Conservation (phyloP, 2,888 invertebrate species). For the Geotrupes spiniger region DNA sequence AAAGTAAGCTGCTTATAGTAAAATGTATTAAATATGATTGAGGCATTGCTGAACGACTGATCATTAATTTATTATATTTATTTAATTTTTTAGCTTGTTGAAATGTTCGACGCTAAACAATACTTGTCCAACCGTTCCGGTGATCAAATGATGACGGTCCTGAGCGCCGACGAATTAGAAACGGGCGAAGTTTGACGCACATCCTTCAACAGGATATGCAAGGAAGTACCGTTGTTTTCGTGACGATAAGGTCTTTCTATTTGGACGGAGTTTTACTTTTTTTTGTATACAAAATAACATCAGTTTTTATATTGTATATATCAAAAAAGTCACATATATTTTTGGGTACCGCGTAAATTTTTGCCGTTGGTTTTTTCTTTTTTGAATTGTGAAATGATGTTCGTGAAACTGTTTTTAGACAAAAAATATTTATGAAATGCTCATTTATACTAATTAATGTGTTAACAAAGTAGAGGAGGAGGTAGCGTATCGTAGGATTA, state of each 20-base stretch:
- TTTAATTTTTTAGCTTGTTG: constrained; percentile 41
- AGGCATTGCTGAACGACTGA: too few species aligned
- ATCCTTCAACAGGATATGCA: constrained; percentile 10
- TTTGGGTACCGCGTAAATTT: constrained; percentile 11
- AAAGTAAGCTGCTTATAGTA: constrained; percentile 47
- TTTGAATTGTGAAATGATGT: too few species aligned
- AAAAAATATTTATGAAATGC: too few species aligned
- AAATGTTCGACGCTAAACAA: constrained; percentile 47
- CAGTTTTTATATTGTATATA: constrained; percentile 16
- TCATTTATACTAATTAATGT: too few species aligned
- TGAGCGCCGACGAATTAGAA: constrained; percentile 37
- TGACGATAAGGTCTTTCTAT: background rate
- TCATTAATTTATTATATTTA: too few species aligned
- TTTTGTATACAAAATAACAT: constrained; percentile 16
- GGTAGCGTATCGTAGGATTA: too few species aligned
- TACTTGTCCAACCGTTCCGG: constrained; percentile 44
- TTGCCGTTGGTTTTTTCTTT: too few species aligned
- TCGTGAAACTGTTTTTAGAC: too few species aligned
- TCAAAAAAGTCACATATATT: constrained; percentile 10
- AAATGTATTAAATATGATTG: constrained; percentile 1
- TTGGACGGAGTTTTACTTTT: constrained; percentile 9
- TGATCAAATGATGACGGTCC: constrained; percentile 32
- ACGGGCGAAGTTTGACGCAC: constrained; percentile 32
- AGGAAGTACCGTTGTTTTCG: constrained; percentile 8
- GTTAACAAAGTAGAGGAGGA: too few species aligned